Evolutionary conservation across 2,113 vertebrate genomes (phyloP).

Genomic region (Acrocephalus arundinaceus): DNA sequence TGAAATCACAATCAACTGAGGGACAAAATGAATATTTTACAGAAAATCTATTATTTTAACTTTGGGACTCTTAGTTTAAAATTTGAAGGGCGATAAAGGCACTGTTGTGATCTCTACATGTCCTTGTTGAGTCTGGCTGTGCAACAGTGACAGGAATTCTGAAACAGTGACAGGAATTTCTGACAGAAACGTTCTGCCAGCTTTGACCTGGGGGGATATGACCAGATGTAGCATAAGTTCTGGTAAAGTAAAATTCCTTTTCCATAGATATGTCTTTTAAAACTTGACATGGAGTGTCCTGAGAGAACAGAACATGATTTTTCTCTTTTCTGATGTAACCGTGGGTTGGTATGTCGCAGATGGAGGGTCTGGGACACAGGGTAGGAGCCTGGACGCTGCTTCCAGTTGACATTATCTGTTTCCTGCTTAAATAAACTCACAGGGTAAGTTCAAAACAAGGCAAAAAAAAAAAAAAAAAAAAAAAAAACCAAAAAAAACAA

Average conservation of each 20-base stretch:
- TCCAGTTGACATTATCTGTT: background rate
- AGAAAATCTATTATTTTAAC: background rate
- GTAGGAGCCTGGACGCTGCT: background rate
- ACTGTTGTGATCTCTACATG: rapidly evolving
- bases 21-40: background rate
- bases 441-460: background rate
- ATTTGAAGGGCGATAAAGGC: background rate
- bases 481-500: background rate
- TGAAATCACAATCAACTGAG: background rate
- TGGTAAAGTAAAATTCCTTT: background rate
- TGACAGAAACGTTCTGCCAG: rapidly evolving
- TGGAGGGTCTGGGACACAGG: rapidly evolving
- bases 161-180: no score
- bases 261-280: background rate
- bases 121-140: background rate
- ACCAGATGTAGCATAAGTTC: background rate
- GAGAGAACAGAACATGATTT: rapidly evolving
- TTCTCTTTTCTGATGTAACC: rapidly evolving
- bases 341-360: background rate
- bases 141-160: background rate
- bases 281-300: background rate
- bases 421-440: background rate
- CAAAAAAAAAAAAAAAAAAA: no score
- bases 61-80: background rate
- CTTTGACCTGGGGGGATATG: background rate